phyloP scores from a whole-genome alignment of 2,113 vertebrate species.

The Chionodraco myersi region DNA sequence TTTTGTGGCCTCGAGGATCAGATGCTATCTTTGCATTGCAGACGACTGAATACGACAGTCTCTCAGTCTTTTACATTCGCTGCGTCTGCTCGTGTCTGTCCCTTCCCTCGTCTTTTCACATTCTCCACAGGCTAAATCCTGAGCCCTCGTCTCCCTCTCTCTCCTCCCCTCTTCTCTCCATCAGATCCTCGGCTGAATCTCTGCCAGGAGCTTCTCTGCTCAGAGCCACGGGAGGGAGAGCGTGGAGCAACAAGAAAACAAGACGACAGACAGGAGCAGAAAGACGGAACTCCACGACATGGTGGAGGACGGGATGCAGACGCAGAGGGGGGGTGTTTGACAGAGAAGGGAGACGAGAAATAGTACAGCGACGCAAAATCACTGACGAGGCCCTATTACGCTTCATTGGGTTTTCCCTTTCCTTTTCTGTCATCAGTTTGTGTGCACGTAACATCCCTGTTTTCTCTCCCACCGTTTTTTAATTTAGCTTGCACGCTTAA shows the following conservation, averaged over 20 bases:
- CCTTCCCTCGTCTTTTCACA: constrained; percentile 42
- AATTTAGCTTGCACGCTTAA: no score
- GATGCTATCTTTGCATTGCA: constrained; percentile 26
- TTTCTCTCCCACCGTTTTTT: no score
- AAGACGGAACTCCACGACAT: background rate
- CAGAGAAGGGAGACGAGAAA: background rate
- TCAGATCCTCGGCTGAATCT: constrained; percentile 50
- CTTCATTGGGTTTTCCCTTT: no score
- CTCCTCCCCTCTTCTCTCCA: constrained; percentile 30
- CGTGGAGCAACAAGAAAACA: background rate
- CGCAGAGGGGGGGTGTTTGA: background rate
- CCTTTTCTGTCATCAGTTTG: no score
- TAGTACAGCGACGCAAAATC: background rate
- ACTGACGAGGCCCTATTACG: background rate
- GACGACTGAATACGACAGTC: constrained; percentile 28
- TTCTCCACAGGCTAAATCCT: constrained; percentile 65
- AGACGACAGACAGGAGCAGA: background rate
- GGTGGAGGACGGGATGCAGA: background rate
- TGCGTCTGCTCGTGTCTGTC: constrained; percentile 32
- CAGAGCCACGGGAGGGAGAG: constrained; percentile 16
- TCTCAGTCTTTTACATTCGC: constrained; percentile 29
- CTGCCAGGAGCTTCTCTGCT: constrained; percentile 54
- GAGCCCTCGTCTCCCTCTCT: constrained; percentile 25
- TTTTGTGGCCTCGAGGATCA: constrained; percentile 10
- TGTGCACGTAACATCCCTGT: no score